Percentiles rank a stretch among this genome's conserved stretches.
These are phyloP conservation scores for Hyles lineata DNA, from an alignment of 2,888 invertebrate species.

Conservation along the genomic window DNA sequence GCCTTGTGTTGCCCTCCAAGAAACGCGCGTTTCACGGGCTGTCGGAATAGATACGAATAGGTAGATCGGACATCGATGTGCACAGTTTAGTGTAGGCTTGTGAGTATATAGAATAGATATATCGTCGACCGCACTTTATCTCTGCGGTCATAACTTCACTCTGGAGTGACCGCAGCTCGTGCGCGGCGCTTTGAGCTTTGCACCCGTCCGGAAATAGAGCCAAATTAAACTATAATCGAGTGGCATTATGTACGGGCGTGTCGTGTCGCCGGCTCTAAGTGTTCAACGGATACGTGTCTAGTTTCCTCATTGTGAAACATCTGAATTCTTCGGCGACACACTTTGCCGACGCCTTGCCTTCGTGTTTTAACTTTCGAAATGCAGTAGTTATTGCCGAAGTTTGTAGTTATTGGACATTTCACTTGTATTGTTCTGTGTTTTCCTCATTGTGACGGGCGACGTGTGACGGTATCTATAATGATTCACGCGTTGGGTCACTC, in stretches of 20 bases:
- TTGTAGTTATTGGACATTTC: conserved; percentile 26
- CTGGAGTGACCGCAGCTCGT: conserved; percentile 56
- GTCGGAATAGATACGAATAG: not conserved
- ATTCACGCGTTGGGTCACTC: conserved; percentile 13
- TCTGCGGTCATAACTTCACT: conserved; percentile 49
- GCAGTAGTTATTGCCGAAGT: not conserved
- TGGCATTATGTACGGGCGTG: not conserved
- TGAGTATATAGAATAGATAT: conserved; percentile 26
- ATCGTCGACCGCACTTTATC: conserved; percentile 56
- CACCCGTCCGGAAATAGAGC: conserved; percentile 48
- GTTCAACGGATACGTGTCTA: not conserved
- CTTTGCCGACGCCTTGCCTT: not conserved
- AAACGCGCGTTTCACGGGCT: not conserved
- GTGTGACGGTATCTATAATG: conserved; percentile 16
- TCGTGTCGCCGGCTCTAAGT: not conserved
- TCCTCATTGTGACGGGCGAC: conserved; percentile 8
- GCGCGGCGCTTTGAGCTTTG: conserved; percentile 43
- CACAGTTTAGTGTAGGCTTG: conserved; percentile 10
- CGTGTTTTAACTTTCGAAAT: conserved; percentile 10
- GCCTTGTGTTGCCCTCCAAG: conserved; percentile 1
- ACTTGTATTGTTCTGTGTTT: conserved; percentile 11
- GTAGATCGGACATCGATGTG: not conserved
- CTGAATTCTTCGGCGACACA: not conserved
- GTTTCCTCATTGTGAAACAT: conserved; percentile 6
- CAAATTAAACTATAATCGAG: conserved; percentile 25